phyloP scores from a whole-genome alignment of 2,888 invertebrate species.

The Troides oblongomaculatus region DNA sequence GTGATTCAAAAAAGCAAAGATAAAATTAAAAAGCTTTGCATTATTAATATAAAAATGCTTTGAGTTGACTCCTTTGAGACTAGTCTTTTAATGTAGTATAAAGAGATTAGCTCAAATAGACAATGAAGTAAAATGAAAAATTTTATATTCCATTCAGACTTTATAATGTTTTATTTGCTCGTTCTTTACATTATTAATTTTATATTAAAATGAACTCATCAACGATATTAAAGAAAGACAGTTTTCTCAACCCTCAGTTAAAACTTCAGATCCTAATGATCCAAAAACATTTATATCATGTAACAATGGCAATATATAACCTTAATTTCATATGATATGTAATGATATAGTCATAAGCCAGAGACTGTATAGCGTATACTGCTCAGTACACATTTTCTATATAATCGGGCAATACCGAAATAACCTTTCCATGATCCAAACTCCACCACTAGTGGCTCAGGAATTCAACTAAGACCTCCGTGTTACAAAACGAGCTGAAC shows the following conservation, averaged over 20 bases:
- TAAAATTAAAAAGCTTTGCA: background rate
- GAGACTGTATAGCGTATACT: too few relatives aligned
- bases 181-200: background rate
- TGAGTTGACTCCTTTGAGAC: background rate
- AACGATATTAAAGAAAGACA: background rate
- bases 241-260: background rate
- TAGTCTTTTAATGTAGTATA: background rate
- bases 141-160: background rate
- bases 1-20: background rate
- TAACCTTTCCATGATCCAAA: too few relatives aligned
- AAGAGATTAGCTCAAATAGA: background rate
- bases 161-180: background rate
- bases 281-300: too few relatives aligned
- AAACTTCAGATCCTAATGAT: too few relatives aligned
- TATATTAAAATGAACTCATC: background rate
- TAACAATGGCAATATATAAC: too few relatives aligned
- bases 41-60: conserved; percentile 4
- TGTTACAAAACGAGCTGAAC: too few relatives aligned
- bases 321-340: too few relatives aligned
- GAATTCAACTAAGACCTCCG: too few relatives aligned
- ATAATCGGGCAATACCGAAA: too few relatives aligned
- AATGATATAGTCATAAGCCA: too few relatives aligned
- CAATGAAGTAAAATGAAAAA: background rate
- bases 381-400: too few relatives aligned
- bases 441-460: too few relatives aligned